Percentiles rank a stretch among this genome's conserved stretches.
Conservation (phyloP, 2,797 vertebrate species). For the Bovichtus diacanthus region DNA sequence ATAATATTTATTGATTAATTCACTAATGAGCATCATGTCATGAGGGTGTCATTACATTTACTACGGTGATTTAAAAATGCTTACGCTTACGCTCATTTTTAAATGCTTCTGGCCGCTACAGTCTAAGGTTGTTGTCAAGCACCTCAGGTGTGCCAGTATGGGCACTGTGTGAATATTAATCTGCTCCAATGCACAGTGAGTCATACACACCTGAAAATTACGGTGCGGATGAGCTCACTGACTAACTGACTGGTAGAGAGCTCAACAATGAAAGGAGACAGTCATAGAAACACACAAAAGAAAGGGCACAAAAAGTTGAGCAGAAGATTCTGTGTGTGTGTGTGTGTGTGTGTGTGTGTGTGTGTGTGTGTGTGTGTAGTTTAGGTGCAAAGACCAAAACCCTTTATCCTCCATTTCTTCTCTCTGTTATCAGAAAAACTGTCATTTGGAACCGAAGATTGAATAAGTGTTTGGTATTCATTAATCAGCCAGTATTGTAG, state of each 20-base stretch:
- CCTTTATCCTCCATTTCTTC: not conserved
- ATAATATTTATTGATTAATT: not conserved
- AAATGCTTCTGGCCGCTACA: constrained; percentile 5
- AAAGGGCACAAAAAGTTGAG: constrained; percentile 16
- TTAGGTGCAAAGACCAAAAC: not conserved
- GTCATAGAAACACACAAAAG: constrained; percentile 18
- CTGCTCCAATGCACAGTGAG: constrained; percentile 53
- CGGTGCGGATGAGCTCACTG: constrained; percentile 35
- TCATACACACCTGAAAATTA: constrained; percentile 68
- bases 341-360: not conserved
- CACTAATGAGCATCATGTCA: not conserved
- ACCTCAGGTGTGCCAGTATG: constrained; percentile 50
- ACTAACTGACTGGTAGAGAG: constrained; percentile 31
- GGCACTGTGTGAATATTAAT: constrained; percentile 33
- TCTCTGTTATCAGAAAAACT: constrained; percentile 23
- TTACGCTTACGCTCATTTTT: not conserved
- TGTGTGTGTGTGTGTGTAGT: not conserved
- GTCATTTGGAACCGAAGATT: not conserved
- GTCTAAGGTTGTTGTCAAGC: constrained; percentile 29
- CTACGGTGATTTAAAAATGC: not conserved
- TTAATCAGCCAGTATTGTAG: constrained; percentile 60
- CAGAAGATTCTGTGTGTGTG: not conserved
- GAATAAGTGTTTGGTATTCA: constrained; percentile 3
- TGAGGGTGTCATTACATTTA: not conserved
- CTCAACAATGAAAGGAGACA: constrained; percentile 23